A percentile compares a stretch with the other conserved stretches of the same genome.
These are phyloP conservation scores for Oreotrochilus melanogaster DNA, from an alignment of 2,113 vertebrate species.

Conservation along the genomic window DNA sequence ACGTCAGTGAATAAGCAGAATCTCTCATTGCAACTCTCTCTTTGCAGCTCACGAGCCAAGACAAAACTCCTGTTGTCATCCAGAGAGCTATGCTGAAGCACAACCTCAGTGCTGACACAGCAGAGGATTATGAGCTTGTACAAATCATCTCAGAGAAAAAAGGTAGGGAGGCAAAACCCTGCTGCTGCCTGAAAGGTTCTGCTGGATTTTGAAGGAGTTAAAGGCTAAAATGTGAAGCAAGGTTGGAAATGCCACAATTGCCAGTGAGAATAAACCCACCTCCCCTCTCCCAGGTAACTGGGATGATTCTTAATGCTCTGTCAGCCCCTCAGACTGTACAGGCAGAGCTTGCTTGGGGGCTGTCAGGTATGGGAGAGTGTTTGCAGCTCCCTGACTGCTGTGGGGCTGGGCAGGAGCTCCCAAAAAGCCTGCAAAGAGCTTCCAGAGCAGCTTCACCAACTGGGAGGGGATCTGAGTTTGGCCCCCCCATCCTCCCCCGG, in stretches of 20 bases:
- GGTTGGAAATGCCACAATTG: background rate
- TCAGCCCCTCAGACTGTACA: background rate
- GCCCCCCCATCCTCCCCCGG: too few species aligned
- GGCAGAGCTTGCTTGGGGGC: background rate
- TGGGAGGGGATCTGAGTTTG: too few species aligned
- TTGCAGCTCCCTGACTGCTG: too few species aligned
- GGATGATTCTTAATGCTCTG: background rate
- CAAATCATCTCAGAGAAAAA: conserved; percentile 92
- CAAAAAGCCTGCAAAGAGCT: too few species aligned
- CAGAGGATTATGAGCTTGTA: conserved; percentile 88
- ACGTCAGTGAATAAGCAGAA: background rate
- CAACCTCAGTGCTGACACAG: conserved; percentile 85
- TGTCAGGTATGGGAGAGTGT: too few species aligned
- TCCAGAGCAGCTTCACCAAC: too few species aligned
- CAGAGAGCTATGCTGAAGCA: conserved; percentile 91
- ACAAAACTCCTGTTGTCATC: conserved; percentile 90
- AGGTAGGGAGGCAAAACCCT: conserved; percentile 77
- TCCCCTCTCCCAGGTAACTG: rapidly evolving
- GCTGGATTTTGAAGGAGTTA: background rate
- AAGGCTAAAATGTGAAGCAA: background rate
- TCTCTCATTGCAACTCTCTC: background rate
- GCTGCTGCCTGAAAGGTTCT: background rate
- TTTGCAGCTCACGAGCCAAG: conserved; percentile 90
- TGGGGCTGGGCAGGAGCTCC: too few species aligned
- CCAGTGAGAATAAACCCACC: background rate